Conservation (phyloP, 2,113 vertebrate genomes). For the Uria aalge region DNA sequence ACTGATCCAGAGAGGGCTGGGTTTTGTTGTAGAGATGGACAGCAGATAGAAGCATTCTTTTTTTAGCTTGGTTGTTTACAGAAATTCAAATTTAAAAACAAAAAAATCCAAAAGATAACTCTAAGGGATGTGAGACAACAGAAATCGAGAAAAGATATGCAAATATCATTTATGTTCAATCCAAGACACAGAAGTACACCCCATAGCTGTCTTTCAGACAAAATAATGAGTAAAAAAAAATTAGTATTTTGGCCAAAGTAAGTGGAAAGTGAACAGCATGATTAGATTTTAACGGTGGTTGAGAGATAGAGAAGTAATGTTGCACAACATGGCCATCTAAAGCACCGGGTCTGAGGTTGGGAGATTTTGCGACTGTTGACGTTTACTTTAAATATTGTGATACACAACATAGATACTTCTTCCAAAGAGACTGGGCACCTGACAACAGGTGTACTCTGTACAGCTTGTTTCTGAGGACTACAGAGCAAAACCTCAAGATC, state of each 20-base stretch:
- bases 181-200: neutral
- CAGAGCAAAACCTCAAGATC: neutral
- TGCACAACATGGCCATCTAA: neutral
- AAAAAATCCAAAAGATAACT: neutral
- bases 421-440: neutral
- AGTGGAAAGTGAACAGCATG: neutral
- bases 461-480: neutral
- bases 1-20: neutral
- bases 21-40: neutral
- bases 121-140: neutral
- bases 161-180: neutral
- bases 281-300: neutral
- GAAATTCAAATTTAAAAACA: neutral
- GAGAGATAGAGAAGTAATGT: neutral
- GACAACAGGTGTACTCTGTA: neutral
- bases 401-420: neutral
- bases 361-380: neutral
- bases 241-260: neutral
- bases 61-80: neutral
- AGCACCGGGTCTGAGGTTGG: neutral
- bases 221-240: neutral
- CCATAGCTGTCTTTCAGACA: neutral
- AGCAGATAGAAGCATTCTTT: neutral
- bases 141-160: neutral
- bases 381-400: neutral